Conservation (phyloP, 2,113 vertebrate genomes). For the Gnathonemus echidnorhynchus region DNA sequence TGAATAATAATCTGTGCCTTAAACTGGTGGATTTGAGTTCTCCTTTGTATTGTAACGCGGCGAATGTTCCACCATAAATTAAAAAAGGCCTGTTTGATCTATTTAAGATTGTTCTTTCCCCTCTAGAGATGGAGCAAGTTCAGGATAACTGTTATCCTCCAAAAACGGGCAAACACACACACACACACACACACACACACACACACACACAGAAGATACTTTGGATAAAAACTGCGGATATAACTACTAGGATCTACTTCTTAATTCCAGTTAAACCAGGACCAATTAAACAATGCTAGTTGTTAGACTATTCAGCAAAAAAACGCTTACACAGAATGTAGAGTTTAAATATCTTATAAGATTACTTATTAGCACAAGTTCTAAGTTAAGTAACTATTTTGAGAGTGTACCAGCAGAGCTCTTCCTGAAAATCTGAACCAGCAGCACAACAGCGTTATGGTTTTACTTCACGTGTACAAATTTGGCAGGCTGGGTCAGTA, state of each 20-base stretch:
- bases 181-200: slow-evolving; percentile 15
- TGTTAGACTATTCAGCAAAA: not conserved
- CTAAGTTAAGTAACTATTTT: not conserved
- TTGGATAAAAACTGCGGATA: slow-evolving; percentile 33
- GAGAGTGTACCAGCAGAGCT: not conserved
- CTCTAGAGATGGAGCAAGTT: slow-evolving; percentile 41
- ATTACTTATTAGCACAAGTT: not conserved
- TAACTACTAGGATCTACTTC: slow-evolving; percentile 27
- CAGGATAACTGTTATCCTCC: slow-evolving; percentile 39
- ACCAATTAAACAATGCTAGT: not conserved
- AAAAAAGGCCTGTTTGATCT: slow-evolving; percentile 51
- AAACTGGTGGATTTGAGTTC: slow-evolving; percentile 50
- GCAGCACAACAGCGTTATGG: not conserved
- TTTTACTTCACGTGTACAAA: not conserved
- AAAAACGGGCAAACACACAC: slow-evolving; percentile 2
- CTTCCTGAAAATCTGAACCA: not conserved
- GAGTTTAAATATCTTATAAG: not conserved
- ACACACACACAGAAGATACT: slow-evolving; percentile 24
- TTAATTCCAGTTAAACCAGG: not conserved
- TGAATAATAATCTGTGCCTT: slow-evolving; percentile 58
- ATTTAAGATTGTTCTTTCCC: slow-evolving; percentile 50
- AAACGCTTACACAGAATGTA: not conserved
- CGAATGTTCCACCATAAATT: slow-evolving; percentile 58
- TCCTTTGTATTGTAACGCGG: slow-evolving; percentile 53
- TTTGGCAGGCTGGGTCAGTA: not conserved